Percentiles rank a stretch among this genome's conserved stretches.
Conservation (phyloP, 2,113 vertebrate species). For the Felis catus region DNA sequence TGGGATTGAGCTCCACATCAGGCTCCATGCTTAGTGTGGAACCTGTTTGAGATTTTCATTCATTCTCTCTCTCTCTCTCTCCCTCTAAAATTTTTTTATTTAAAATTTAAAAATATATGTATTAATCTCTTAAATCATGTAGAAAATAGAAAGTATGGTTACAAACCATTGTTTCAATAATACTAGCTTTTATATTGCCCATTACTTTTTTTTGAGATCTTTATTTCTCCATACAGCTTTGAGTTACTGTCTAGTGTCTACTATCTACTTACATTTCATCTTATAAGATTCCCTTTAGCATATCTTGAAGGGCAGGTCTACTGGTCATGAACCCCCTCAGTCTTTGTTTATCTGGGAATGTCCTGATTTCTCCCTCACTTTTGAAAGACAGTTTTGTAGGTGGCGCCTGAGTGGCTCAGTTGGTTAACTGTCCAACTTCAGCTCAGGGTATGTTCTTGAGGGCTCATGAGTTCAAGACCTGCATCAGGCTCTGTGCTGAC, state of each 20-base stretch:
- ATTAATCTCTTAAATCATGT: neutral
- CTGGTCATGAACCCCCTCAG: neutral
- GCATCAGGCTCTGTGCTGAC: too few relatives aligned
- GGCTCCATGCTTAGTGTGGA: too few relatives aligned
- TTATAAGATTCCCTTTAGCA: too few relatives aligned
- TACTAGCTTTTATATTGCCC: neutral
- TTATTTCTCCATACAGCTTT: accelerated
- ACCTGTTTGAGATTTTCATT: too few relatives aligned
- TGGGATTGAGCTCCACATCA: too few relatives aligned
- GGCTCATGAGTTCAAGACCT: too few relatives aligned
- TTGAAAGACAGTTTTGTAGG: neutral
- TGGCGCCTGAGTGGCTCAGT: too few relatives aligned
- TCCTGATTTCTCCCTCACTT: neutral
- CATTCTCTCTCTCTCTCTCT: too few relatives aligned
- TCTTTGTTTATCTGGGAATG: neutral
- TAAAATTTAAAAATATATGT: neutral
- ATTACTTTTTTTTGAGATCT: too few relatives aligned
- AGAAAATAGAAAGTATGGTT: neutral
- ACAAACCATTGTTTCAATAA: neutral
- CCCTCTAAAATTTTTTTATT: too few relatives aligned
- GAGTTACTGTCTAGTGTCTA: neutral
- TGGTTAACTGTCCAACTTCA: too few relatives aligned
- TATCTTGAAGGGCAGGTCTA: neutral
- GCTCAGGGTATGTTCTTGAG: too few relatives aligned
- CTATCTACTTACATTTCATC: neutral